These are phyloP conservation scores for Brachyistius frenatus DNA, from an alignment of 2,113 vertebrate genomes.

Conservation along the genomic window DNA sequence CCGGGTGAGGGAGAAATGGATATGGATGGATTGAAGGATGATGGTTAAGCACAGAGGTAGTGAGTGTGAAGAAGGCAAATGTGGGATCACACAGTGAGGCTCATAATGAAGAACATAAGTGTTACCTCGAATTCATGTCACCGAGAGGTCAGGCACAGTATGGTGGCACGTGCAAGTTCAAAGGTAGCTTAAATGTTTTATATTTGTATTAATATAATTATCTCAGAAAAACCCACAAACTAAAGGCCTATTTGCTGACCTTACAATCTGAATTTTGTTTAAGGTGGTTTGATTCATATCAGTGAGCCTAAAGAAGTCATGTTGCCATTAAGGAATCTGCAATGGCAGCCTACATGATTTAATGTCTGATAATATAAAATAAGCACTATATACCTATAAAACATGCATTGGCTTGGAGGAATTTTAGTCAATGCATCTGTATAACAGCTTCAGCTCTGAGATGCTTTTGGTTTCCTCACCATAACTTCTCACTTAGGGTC, in stretches of 20 bases:
- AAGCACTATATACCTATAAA: too few species aligned
- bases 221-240: slow-evolving; percentile 4
- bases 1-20: slow-evolving; percentile 71
- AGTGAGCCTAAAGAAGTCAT: too few species aligned
- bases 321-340: too few species aligned
- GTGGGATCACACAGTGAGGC: slow-evolving; percentile 54
- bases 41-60: slow-evolving; percentile 65
- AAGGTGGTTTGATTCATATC: slow-evolving; percentile 29
- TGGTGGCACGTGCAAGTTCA: background rate
- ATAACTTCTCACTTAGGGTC: too few species aligned
- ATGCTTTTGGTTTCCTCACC: too few species aligned
- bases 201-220: slow-evolving; percentile 29
- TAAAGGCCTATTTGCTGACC: background rate
- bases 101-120: slow-evolving; percentile 58
- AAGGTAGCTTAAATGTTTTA: slow-evolving; percentile 23
- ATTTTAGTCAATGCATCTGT: too few species aligned
- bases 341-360: too few species aligned
- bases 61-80: slow-evolving; percentile 54
- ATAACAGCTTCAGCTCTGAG: too few species aligned
- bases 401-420: too few species aligned
- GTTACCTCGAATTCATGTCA: slow-evolving; percentile 33
- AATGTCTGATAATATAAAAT: too few species aligned
- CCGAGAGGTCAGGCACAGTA: slow-evolving; percentile 46
- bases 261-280: slow-evolving; percentile 7
- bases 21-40: slow-evolving; percentile 67